phyloP scores from a whole-genome alignment of 35 echinoderm and acorn worm species.

The Amphiura filiformis region DNA sequence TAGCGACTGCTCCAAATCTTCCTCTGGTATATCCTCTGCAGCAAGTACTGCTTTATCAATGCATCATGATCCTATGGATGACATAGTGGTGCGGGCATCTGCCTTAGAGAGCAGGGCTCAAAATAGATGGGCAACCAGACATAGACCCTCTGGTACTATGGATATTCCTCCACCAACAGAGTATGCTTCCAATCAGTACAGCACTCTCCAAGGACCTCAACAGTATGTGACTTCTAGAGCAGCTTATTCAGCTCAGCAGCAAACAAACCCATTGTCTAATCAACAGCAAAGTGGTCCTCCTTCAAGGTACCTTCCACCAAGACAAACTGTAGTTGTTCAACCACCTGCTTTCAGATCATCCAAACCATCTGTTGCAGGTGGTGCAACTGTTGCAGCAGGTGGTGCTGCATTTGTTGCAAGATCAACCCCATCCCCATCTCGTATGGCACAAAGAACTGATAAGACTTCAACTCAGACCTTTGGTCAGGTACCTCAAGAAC shows the following conservation, averaged over 20 bases:
- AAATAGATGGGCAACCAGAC: neutral
- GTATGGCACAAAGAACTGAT: neutral
- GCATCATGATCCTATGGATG: slow-evolving; percentile 6
- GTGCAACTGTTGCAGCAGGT: too few species aligned
- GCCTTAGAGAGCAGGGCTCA: neutral
- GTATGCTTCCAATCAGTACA: neutral
- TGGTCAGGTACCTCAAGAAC: neutral
- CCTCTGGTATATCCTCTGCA: slow-evolving; percentile 45
- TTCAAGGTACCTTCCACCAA: neutral
- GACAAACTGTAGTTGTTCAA: neutral
- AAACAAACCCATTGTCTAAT: neutral
- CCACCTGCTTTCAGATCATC: neutral
- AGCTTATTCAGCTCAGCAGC: neutral
- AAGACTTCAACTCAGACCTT: neutral
- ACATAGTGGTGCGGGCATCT: slow-evolving; percentile 19
- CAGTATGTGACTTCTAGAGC: neutral
- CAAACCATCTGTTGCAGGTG: neutral
- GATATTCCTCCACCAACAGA: neutral
- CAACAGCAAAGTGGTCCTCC: neutral
- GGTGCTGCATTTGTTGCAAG: neutral
- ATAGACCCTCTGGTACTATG: neutral
- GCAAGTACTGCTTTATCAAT: neutral
- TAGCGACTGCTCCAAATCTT: slow-evolving; percentile 32
- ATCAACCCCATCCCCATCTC: neutral
- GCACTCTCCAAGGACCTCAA: neutral